phyloP scores from a whole-genome alignment of 2,797 vertebrate genomes.

The Thamnophis elegans region DNA sequence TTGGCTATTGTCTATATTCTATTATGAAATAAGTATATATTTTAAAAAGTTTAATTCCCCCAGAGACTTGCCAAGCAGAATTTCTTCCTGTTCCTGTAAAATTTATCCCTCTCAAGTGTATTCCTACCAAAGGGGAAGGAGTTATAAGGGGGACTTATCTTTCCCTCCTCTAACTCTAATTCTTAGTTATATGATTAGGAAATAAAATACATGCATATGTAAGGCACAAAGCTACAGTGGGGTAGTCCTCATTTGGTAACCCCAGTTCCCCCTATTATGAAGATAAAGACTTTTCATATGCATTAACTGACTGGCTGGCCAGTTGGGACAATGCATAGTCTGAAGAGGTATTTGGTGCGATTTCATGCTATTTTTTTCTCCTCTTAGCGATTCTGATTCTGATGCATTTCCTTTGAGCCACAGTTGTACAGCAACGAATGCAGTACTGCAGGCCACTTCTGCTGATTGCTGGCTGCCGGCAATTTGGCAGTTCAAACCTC shows the following conservation, averaged over 20 bases:
- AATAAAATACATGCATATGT: not conserved
- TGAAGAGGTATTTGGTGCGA: not conserved
- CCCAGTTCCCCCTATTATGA: not conserved
- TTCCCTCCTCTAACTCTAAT: not conserved
- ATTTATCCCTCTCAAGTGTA: not conserved
- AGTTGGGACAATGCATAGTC: not conserved
- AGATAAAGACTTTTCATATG: not conserved
- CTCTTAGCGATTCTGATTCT: not conserved
- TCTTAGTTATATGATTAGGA: not conserved
- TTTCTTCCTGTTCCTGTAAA: not conserved
- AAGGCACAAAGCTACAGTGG: not conserved
- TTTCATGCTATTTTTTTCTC: not conserved
- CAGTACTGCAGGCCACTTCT: too few species aligned
- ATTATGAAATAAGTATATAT: not conserved
- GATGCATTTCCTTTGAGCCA: not conserved
- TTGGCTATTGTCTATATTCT: not conserved
- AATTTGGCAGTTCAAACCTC: too few species aligned
- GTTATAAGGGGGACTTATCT: not conserved
- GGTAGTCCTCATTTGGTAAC: not conserved
- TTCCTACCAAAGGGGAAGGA: not conserved
- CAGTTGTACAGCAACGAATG: too few species aligned
- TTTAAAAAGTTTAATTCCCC: not conserved
- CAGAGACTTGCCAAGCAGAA: not conserved
- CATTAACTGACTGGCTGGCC: not conserved
- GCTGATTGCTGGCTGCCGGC: too few species aligned